Base-by-base conservation (phyloP, 2,888 invertebrate species). In the Coleophora deauratella region DNA sequence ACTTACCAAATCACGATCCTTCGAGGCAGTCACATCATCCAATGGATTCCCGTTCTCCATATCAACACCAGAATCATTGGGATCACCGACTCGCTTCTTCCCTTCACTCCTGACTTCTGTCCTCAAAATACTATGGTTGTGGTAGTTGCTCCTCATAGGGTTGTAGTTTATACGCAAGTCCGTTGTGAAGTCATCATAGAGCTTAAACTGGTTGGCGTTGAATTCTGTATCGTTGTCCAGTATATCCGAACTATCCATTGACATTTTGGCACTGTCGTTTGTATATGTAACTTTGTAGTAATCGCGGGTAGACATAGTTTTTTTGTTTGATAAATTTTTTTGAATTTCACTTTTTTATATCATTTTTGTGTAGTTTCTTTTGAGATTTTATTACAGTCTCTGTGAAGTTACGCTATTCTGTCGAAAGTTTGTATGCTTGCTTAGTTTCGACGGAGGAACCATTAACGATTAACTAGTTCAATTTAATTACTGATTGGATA, bases 1-100 rank as follows among this genome's bases (percentile, higher is more conserved):
- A 82, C 85, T 85, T 70, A 85, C 85, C 85, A 85, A 63, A 55
- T 82, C 85, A 46, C 65, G 72, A 62, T 82, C 75, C 51, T 77
- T 78, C 54, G 76, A 66, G 37, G 70, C 51, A 9, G 62, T 58
- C 13, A 65, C 58, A 42, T 76, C 78, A 54, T 81, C 78, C 42
- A 65, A 54, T 15, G 73, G 74, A 49, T 85, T 85, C 35, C 84
- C 84, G 54, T 85, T 85, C 57, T 84, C 84, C 63, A 84, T 68
- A 61, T 85, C 85, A 46, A 85, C 78, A 40, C 85, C 85, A 15
- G 85, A 85, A 51, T 85, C 85, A 49, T 85, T 72, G 14, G 80
- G 74, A 49, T 84, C 84, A 9, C 61, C 66, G 42, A 67, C 54
- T 40, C 70, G 66, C 21, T 55, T 57, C 43, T 59, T 55, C 40